Conservation (phyloP, 2,113 vertebrate genomes). For the Periophthalmus modestus region DNA sequence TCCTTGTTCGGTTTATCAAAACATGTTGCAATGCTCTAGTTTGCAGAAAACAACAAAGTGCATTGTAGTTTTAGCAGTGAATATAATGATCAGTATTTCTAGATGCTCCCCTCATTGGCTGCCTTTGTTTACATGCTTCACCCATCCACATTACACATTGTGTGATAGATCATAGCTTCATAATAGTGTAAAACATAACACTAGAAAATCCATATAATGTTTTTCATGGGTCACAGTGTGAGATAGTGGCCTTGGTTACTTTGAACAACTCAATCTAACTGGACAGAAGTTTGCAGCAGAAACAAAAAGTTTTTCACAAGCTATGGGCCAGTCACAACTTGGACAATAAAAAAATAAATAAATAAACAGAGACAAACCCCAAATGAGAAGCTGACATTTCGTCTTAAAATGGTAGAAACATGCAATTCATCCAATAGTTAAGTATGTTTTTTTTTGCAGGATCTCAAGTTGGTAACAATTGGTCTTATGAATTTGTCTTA, state of each 20-base stretch:
- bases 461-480: neutral
- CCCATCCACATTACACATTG: slow-evolving; percentile 40
- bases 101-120: slow-evolving; percentile 65
- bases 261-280: slow-evolving; percentile 45
- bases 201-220: slow-evolving; percentile 21
- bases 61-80: slow-evolving; percentile 22
- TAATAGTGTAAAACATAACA: slow-evolving; percentile 23
- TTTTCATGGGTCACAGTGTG: slow-evolving; percentile 13
- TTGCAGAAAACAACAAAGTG: slow-evolving; percentile 27
- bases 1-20: slow-evolving; percentile 20
- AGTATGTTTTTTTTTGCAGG: neutral
- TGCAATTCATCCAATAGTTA: neutral
- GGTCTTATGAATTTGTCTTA: neutral
- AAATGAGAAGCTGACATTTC: neutral
- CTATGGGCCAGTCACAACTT: neutral
- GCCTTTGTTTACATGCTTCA: slow-evolving; percentile 54
- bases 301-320: neutral
- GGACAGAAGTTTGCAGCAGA: slow-evolving; percentile 14
- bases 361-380: neutral
- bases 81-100: slow-evolving; percentile 33
- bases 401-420: neutral
- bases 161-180: slow-evolving; percentile 30
- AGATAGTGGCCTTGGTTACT: slow-evolving; percentile 10
- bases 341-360: neutral
- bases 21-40: slow-evolving; percentile 27